These are phyloP conservation scores for Drosophila kanekoi DNA, from an alignment of 2,888 invertebrate species.

Conservation along the genomic window DNA sequence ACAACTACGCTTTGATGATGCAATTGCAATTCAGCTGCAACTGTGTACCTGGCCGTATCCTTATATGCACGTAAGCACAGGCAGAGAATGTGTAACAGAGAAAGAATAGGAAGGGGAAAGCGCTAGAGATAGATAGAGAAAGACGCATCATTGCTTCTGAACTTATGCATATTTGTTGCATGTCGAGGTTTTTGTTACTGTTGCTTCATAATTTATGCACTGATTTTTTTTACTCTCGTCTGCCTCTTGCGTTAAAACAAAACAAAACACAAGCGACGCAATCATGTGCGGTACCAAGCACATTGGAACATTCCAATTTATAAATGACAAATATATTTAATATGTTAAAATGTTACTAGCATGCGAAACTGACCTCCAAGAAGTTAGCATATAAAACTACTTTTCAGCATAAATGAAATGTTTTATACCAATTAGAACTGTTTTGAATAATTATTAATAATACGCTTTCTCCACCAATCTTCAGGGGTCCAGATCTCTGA, in stretches of 20 bases:
- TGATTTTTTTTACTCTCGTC: slow-evolving; percentile 55
- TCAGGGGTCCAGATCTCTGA: too few species aligned
- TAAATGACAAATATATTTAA: neutral
- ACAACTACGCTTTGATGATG: slow-evolving; percentile 17
- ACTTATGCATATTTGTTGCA: slow-evolving; percentile 69
- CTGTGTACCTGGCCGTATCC: slow-evolving; percentile 10
- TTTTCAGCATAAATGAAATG: too few species aligned
- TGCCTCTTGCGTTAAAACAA: slow-evolving; percentile 55
- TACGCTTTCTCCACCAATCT: too few species aligned
- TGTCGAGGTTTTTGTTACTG: slow-evolving; percentile 35
- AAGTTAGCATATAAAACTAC: too few species aligned
- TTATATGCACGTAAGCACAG: neutral
- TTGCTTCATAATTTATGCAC: slow-evolving; percentile 65
- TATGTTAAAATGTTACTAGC: too few species aligned
- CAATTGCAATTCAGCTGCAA: slow-evolving; percentile 41
- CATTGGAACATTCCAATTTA: slow-evolving; percentile 1
- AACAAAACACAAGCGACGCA: slow-evolving; percentile 47
- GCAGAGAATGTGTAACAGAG: neutral
- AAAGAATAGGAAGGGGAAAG: neutral
- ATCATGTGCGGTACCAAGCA: slow-evolving; percentile 27
- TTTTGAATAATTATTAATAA: too few species aligned
- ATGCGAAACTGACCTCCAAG: too few species aligned
- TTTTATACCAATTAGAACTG: too few species aligned
- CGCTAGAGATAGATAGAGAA: neutral
- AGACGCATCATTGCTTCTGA: slow-evolving; percentile 20